A percentile compares a stretch with the other conserved stretches of the same genome.
Conservation (phyloP, 2,113 vertebrate genomes). For the Barbus barbus region DNA sequence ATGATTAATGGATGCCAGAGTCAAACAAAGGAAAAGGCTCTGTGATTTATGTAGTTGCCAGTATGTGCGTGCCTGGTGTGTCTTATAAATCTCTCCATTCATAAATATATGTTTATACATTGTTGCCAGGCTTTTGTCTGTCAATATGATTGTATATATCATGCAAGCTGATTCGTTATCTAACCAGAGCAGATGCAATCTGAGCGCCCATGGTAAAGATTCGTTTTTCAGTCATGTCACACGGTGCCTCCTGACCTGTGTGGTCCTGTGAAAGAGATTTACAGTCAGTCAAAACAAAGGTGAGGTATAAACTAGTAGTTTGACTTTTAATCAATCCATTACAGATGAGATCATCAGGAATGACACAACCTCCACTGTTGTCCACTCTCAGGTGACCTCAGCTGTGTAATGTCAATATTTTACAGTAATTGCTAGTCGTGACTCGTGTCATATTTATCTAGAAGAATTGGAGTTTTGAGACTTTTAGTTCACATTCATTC, state of each 20-base stretch:
- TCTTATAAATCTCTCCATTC: neutral
- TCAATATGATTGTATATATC: neutral
- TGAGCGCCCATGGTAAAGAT: conserved; percentile 75
- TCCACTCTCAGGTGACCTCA: neutral
- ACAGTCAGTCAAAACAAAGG: neutral
- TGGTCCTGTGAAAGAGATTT: conserved; percentile 59
- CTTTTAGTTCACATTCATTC: neutral
- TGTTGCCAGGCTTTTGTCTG: neutral
- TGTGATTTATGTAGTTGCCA: neutral
- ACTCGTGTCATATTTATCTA: neutral
- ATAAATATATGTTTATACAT: no score
- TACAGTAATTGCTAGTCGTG: neutral
- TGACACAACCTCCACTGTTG: neutral
- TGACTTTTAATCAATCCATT: neutral
- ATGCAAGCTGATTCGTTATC: conserved; percentile 42
- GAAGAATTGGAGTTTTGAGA: neutral
- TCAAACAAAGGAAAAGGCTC: neutral
- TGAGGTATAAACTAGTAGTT: neutral
- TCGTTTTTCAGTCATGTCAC: conserved; percentile 71
- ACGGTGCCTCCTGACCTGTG: conserved; percentile 28
- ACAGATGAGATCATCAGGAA: neutral
- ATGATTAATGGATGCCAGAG: neutral
- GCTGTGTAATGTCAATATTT: neutral
- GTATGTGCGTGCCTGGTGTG: neutral
- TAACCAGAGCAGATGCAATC: conserved; percentile 78